Percentiles rank a stretch among this genome's conserved stretches.
phyloP scores from a whole-genome alignment of 2,888 invertebrate genomes.

The Netelia virgata region DNA sequence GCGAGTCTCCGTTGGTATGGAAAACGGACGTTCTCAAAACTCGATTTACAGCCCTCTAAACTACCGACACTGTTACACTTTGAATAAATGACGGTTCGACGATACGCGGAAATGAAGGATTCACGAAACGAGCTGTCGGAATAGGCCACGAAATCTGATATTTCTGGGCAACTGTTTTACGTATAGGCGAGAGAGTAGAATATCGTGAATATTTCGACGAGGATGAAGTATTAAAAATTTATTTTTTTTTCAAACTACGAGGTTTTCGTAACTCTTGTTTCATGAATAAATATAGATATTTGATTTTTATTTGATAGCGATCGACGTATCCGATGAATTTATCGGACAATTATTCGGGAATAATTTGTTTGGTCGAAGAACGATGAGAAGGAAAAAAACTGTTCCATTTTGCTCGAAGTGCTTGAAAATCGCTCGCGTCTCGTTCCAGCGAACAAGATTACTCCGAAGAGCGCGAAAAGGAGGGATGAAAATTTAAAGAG shows the following conservation, averaged over 20 bases:
- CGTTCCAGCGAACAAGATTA: background rate
- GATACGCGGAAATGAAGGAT: constrained; percentile 23
- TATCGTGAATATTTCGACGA: too few species aligned
- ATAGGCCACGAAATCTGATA: background rate
- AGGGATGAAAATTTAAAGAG: constrained; percentile 4
- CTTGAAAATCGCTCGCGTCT: background rate
- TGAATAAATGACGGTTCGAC: constrained; percentile 26
- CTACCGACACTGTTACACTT: background rate
- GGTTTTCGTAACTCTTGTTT: too few species aligned
- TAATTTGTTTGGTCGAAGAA: too few species aligned
- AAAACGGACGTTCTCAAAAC: background rate
- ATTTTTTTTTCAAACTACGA: too few species aligned
- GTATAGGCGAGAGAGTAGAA: too few species aligned
- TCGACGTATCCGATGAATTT: too few species aligned
- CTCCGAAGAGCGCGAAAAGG: background rate
- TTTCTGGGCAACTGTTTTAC: too few species aligned
- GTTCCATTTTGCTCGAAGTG: background rate
- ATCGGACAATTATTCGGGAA: too few species aligned
- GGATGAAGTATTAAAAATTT: too few species aligned
- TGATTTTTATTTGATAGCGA: too few species aligned
- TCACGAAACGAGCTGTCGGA: background rate
- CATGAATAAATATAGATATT: background rate
- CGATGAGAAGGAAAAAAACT: too few species aligned
- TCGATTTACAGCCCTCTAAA: constrained; percentile 36
- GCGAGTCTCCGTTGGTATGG: background rate